A percentile compares a stretch with the other conserved stretches of the same genome.
These are phyloP conservation scores for Zygaena filipendulae DNA, from an alignment of 2,888 invertebrate species.

Conservation along the genomic window DNA sequence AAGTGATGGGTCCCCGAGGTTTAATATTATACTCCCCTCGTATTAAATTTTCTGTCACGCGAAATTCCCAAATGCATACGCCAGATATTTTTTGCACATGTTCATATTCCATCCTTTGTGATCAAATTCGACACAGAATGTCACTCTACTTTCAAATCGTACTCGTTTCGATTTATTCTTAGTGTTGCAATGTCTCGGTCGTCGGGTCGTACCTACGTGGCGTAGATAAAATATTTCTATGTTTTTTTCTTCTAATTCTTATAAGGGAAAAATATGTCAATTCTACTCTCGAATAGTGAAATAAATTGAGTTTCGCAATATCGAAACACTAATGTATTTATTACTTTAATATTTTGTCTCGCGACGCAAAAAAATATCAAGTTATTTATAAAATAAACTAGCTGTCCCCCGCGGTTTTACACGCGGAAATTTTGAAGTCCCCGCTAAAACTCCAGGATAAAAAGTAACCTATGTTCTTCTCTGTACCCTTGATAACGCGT, in stretches of 20 bases:
- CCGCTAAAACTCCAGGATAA: too few relatives aligned
- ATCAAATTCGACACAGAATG: conserved; percentile 62
- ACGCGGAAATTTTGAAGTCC: too few relatives aligned
- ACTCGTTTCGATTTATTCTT: conserved; percentile 35
- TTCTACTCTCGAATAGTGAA: conserved; percentile 9
- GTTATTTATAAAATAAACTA: too few relatives aligned
- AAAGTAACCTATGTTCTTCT: too few relatives aligned
- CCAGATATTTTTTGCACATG: conserved; percentile 68
- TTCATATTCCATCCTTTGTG: conserved; percentile 60
- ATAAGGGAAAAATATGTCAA: too few relatives aligned
- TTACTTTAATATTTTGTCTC: neutral
- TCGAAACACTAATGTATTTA: too few relatives aligned
- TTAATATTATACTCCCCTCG: conserved; percentile 68
- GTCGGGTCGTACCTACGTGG: conserved; percentile 11
- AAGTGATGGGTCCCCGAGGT: conserved; percentile 67
- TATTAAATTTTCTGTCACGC: conserved; percentile 68
- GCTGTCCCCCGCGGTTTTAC: too few relatives aligned
- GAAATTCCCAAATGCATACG: conserved; percentile 67
- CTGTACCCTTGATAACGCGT: too few relatives aligned
- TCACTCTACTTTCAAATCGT: conserved; percentile 30
- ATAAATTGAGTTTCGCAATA: conserved; percentile 9
- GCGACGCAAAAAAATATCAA: too few relatives aligned
- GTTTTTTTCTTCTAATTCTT: too few relatives aligned
- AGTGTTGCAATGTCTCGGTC: conserved; percentile 26
- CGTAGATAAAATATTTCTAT: conserved; percentile 8